Conservation (phyloP, 2,113 vertebrate genomes). For the Pteronura brasiliensis region DNA sequence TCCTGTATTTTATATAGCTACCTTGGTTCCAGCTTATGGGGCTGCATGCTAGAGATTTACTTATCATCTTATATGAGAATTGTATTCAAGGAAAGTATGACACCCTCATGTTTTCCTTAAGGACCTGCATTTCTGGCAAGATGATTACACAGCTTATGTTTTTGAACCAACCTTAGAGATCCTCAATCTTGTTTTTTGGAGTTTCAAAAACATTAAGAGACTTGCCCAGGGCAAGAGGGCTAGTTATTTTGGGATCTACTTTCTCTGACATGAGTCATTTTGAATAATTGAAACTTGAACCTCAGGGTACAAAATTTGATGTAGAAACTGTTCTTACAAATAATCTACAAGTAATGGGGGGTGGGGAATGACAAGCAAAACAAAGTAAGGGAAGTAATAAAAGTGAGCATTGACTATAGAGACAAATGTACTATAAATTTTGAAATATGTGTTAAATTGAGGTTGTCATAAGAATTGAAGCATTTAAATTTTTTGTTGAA, state of each 20-base stretch:
- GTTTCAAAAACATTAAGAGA: constrained; percentile 46
- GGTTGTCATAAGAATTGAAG: constrained; percentile 46
- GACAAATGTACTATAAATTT: constrained; percentile 53
- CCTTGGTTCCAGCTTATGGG: not conserved
- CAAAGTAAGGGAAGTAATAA: constrained; percentile 54
- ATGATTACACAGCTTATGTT: not conserved
- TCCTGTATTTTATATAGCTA: not conserved
- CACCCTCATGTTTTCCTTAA: not conserved
- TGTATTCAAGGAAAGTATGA: not conserved
- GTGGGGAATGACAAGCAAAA: constrained; percentile 32
- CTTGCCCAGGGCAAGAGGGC: not conserved
- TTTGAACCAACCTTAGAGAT: not conserved
- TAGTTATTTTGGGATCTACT: constrained; percentile 35
- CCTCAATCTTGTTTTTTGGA: constrained; percentile 21
- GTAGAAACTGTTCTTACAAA: constrained; percentile 41
- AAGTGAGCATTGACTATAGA: not conserved
- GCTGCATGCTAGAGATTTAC: not conserved
- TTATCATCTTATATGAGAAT: not conserved
- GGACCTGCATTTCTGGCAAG: not conserved
- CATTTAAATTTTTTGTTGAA: constrained; percentile 64
- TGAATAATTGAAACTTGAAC: constrained; percentile 27
- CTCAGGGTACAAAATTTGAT: constrained; percentile 17
- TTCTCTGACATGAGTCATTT: constrained; percentile 50
- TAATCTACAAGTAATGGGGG: constrained; percentile 60
- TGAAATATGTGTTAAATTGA: constrained; percentile 65